Evolutionary conservation across 2,113 vertebrate genomes (phyloP).

Genomic region (Aythya baeri): DNA sequence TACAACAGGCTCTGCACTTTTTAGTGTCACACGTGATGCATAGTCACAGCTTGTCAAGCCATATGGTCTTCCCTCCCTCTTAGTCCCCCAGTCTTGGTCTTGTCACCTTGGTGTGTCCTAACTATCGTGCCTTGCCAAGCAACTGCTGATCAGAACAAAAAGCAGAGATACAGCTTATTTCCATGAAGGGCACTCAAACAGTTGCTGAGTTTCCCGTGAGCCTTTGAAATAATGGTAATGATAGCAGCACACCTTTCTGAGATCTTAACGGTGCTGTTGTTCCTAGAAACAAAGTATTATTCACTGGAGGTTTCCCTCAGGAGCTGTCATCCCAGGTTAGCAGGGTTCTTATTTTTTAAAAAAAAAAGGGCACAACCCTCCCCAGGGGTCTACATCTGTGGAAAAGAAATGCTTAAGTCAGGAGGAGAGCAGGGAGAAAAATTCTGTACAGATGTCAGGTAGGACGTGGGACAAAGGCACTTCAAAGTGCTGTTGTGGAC

Average conservation of each 20-base stretch:
- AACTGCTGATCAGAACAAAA: background rate
- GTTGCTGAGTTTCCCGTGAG: background rate
- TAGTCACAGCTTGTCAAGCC: constrained; percentile 20
- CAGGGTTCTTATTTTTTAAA: background rate
- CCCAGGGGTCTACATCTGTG: background rate
- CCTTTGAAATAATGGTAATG: background rate
- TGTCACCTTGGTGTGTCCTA: background rate
- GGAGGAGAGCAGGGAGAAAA: background rate
- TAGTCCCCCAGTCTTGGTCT: background rate
- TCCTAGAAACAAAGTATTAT: background rate
- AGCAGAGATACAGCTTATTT: background rate
- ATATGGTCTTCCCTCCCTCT: background rate
- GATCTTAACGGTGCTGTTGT: background rate
- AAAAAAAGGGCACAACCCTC: background rate
- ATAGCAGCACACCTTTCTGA: background rate
- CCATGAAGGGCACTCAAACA: background rate
- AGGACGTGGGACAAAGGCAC: background rate
- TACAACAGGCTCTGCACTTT: background rate
- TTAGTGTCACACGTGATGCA: background rate
- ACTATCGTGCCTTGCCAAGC: background rate
- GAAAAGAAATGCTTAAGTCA: background rate
- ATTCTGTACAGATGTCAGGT: background rate
- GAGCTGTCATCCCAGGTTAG: background rate
- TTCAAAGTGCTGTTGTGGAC: background rate
- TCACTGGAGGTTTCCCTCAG: background rate